Evolutionary conservation across 2,113 vertebrate species (phyloP), one percentile per base, ranked within the genome.

Genomic region (Boleophthalmus pectinirostris): DNA sequence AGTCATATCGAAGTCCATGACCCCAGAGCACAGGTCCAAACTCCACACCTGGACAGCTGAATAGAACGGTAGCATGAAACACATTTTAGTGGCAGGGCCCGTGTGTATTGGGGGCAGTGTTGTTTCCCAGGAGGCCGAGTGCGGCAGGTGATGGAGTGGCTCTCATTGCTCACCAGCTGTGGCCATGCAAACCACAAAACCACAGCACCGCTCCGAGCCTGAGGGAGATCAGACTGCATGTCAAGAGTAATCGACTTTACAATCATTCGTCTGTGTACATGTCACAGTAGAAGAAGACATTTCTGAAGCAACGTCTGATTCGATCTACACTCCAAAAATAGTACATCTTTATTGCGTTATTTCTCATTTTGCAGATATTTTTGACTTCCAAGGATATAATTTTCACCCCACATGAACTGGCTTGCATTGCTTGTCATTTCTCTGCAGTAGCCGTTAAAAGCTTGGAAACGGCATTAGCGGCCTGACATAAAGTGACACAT

Each of bases 121-220:
- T 76, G 23, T 71, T 75, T 75, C 75, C 79, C 70, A 78, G 74
- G 54, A 72, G 79, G 66, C 51, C 46, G 71, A 71, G 63, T 65
- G 68, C 74, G 72, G 77, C 82, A 87, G 84, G 86, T 85, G 81
- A 87, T 79, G 77, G 72, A 88, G 79, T 56, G 29, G 5, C 53
- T 15, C 68, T 83, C 81, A 82, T 83, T 74, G 47, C 77, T 82
- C 80, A 82, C 29, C 84, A 82, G 82, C 83, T 84, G 74, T 45
- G 71, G 72, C 78, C 77, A 71, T 61, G 33, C n/a, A 71, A 43
- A 75, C 83, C 73, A 75, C 77, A 66, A 66, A 58, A 76, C 77
- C 57, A 68, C 57, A 53, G 38, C 57, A 65, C 69, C 21, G 67
- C 69, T 74, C 72, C 51, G 68, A 49, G 25, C 74, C 38, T 67